Base-by-base conservation (phyloP, 2,797 vertebrate species). In the Peromyscus aztecus region DNA sequence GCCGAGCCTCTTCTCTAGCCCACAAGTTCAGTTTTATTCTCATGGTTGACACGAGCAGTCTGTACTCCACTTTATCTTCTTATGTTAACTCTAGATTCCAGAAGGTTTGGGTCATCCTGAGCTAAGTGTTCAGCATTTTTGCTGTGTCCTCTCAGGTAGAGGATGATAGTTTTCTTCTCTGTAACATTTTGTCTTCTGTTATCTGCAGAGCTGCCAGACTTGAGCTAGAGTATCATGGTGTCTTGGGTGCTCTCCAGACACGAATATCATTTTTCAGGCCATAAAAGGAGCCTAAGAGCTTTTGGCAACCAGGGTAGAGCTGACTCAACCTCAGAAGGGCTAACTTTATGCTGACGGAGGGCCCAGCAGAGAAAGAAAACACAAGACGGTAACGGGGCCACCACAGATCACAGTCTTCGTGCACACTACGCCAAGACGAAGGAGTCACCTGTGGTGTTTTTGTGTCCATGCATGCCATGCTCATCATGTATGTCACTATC, bases 201-300 rank as follows among this genome's bases (percentile, higher is more conserved):
- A 91, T 95, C 81, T 91, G 65, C 90, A 90, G 40, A 40, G 21
- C 57, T 69, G 90, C 93, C 91, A 96, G 73, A 69, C 63, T 92
- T 61, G 71, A 87, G 65, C 71, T 87, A 67, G 77, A 89, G 29
- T 87, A 67, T 87, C 96, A 73, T 85, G 81, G 81, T 92, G 46
- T 57, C 69, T n/a, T 94, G 97, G 92, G 90, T 78, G 82, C 9
- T 85, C 69, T 96, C 96, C 96, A 97, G 90, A 81, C 17, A n/a
- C 4, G n/a, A 91, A 10, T 97, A 97, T 97, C 86, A n/a, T 29
- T 92, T 97, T 95, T 97, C 97, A 95, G 85, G 57, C 97, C 95
- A 91, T 97, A 97, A 90, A 97, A 95, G 89, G 97, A 92, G 55
- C 40, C 67, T 85, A 4, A 16, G 57, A 61, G 80, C 27, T 73